These are phyloP conservation scores for Conomelus anceps DNA, from an alignment of 2,888 invertebrate species.

Conservation along the genomic window DNA sequence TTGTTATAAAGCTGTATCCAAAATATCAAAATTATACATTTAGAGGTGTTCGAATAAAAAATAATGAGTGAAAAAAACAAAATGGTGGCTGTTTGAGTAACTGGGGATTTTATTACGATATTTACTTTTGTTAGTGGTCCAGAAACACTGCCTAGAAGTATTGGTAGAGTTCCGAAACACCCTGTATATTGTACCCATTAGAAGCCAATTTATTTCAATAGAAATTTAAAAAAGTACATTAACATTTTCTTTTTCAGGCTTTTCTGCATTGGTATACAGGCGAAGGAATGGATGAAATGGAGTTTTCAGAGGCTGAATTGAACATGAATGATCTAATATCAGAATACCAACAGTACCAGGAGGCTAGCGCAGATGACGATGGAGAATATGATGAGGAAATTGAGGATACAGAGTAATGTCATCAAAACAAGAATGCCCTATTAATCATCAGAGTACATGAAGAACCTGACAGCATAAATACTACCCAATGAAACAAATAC, in stretches of 20 bases:
- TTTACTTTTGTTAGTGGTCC: no score
- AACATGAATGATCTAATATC: constrained; percentile 67
- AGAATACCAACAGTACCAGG: constrained; percentile 65
- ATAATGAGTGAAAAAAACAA: no score
- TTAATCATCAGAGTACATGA: background rate
- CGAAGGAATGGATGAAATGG: constrained; percentile 75
- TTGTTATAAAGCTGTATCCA: no score
- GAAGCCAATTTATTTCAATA: no score
- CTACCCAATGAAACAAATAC: background rate
- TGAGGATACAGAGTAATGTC: background rate
- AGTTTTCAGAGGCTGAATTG: constrained; percentile 62
- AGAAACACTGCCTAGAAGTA: no score
- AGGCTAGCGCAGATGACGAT: background rate
- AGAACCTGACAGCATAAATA: background rate
- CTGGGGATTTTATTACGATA: no score
- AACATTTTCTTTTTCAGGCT: background rate
- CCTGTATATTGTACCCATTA: no score
- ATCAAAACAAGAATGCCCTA: background rate
- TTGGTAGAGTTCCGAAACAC: no score
- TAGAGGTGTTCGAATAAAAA: no score
- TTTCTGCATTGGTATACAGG: constrained; percentile 91
- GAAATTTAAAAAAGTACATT: background rate
- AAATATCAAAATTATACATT: no score
- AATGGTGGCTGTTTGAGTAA: no score
- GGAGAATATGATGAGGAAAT: background rate